These are phyloP conservation scores for Limnephilus auricula DNA, from an alignment of 2,888 invertebrate genomes.

Conservation along the genomic window DNA sequence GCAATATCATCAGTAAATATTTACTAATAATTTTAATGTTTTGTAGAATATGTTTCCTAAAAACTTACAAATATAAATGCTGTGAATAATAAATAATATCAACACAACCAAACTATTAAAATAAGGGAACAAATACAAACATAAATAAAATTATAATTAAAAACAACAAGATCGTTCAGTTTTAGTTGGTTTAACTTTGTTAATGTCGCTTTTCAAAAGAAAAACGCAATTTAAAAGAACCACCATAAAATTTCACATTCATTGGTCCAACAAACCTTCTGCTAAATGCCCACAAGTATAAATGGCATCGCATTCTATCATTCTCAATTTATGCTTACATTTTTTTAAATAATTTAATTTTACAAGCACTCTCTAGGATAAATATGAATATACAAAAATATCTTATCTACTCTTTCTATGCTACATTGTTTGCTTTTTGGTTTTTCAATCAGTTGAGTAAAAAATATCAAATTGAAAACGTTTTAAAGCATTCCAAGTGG, in stretches of 20 bases:
- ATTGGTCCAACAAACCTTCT: constrained; percentile 39
- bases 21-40: constrained; percentile 3
- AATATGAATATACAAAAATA: constrained; percentile 43
- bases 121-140: constrained; percentile 5
- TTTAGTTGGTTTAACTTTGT: background rate
- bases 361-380: constrained; percentile 14
- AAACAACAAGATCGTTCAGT: background rate
- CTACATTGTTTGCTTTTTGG: constrained; percentile 38
- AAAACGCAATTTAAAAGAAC: constrained; percentile 10
- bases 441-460: constrained; percentile 21
- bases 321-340: background rate
- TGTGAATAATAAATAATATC: constrained; percentile 46
- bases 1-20: background rate
- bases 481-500: constrained; percentile 27
- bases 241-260: background rate
- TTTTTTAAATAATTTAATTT: constrained; percentile 31
- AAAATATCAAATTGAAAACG: constrained; percentile 11
- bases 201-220: background rate
- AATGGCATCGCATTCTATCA: background rate
- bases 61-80: constrained; percentile 33
- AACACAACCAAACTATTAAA: constrained; percentile 38
- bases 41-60: background rate
- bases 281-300: background rate
- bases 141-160: constrained; percentile 11
- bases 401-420: constrained; percentile 14